Percentiles rank a stretch among this genome's conserved stretches.
phyloP scores from a whole-genome alignment of 2,113 vertebrate genomes.

The Thomomys bottae region DNA sequence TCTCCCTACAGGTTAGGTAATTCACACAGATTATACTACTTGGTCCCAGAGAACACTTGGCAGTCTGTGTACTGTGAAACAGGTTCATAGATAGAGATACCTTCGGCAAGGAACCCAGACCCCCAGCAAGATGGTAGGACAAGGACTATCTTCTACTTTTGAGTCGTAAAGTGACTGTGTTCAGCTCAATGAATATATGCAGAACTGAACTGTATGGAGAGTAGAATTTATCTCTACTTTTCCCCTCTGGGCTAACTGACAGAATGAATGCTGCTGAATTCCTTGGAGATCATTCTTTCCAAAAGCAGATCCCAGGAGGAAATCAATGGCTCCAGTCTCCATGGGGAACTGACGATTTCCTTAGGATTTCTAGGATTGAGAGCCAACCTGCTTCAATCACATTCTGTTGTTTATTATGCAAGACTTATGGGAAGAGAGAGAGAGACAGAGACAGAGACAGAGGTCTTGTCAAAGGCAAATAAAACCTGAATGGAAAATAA shows the following conservation, averaged over 20 bases:
- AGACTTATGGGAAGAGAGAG: slow-evolving; percentile 40
- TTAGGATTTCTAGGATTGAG: slow-evolving; percentile 63
- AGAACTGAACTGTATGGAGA: slow-evolving; percentile 54
- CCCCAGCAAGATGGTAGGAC: not conserved
- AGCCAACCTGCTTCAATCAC: slow-evolving; percentile 41
- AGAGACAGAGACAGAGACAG: not conserved
- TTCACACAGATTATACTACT: not conserved
- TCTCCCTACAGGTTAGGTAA: not conserved
- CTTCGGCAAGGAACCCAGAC: not conserved
- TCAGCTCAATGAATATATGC: slow-evolving; percentile 45
- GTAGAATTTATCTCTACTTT: slow-evolving; percentile 68
- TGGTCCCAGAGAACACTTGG: not conserved
- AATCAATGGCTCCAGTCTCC: slow-evolving; percentile 61
- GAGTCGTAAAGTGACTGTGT: not conserved
- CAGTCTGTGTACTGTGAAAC: not conserved
- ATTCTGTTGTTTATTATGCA: slow-evolving; percentile 60
- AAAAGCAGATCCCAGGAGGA: slow-evolving; percentile 71
- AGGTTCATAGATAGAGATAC: not conserved
- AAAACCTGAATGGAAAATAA: slow-evolving; percentile 69
- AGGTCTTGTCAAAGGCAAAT: slow-evolving; percentile 64
- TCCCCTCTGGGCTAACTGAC: slow-evolving; percentile 67
- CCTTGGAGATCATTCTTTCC: slow-evolving; percentile 76
- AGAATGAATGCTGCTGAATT: slow-evolving; percentile 76
- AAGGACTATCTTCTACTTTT: not conserved
- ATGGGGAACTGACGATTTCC: slow-evolving; percentile 70